These are phyloP conservation scores for Gymnoscopelus braueri DNA, from an alignment of 2,797 vertebrate genomes.

Conservation along the genomic window DNA sequence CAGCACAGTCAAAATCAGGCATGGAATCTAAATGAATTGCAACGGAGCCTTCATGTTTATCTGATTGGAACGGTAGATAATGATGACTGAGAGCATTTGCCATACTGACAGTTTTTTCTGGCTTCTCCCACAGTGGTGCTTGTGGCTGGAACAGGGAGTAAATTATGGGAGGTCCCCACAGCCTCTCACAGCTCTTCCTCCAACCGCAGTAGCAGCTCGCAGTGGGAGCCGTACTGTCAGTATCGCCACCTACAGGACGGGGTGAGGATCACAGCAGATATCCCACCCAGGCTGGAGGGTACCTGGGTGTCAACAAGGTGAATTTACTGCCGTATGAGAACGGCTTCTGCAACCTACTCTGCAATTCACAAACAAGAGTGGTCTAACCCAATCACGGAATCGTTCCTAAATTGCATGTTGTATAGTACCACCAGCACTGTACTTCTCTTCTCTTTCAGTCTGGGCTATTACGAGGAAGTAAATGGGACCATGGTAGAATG, in stretches of 20 bases:
- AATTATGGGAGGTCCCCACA: conserved; percentile 80
- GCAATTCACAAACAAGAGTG: background rate
- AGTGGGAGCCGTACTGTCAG: conserved; percentile 85
- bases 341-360: background rate
- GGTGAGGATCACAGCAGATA: conserved; percentile 73
- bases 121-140: conserved; percentile 61
- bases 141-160: conserved; percentile 75
- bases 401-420: too few relatives aligned
- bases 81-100: conserved; percentile 17
- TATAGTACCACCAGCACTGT: too few relatives aligned
- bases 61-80: conserved; percentile 8
- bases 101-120: conserved; percentile 20
- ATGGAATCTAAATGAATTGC: conserved; percentile 24
- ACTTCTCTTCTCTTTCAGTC: too few relatives aligned
- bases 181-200: conserved; percentile 57
- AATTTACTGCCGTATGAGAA: background rate
- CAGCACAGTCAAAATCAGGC: conserved; percentile 11
- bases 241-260: conserved; percentile 82
- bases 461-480: too few relatives aligned
- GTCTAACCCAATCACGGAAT: too few relatives aligned
- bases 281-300: conserved; percentile 85
- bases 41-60: conserved; percentile 33
- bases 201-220: conserved; percentile 60
- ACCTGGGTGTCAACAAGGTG: conserved; percentile 91
- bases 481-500: too few relatives aligned